Evolutionary conservation across 2,888 invertebrate species (phyloP).

Genomic region (Agriopis leucophaearia): DNA sequence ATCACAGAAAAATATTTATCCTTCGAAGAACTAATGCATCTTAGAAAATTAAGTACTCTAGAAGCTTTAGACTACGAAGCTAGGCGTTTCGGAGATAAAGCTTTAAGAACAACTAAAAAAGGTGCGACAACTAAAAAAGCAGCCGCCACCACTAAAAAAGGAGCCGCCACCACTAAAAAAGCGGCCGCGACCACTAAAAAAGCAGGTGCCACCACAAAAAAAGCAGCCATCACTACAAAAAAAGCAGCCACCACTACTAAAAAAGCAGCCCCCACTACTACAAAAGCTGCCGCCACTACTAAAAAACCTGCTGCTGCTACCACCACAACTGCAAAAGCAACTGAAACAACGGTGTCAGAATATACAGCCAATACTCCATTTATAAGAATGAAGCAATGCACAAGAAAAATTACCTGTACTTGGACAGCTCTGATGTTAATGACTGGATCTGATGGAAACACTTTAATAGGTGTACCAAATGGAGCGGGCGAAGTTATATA

Average conservation of each 20-base stretch:
- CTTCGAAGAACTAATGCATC: slow-evolving; percentile 78
- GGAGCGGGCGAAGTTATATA: slow-evolving; percentile 43
- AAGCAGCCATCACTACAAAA: neutral
- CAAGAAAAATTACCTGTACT: slow-evolving; percentile 77
- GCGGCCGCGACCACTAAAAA: slow-evolving; percentile 10
- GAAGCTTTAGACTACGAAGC: slow-evolving; percentile 52
- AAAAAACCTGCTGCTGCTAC: neutral
- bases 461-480: slow-evolving; percentile 42
- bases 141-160: slow-evolving; percentile 1
- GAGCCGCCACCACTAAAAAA: neutral
- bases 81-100: slow-evolving; percentile 51
- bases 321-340: neutral
- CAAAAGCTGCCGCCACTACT: neutral
- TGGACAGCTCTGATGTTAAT: slow-evolving; percentile 70
- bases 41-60: slow-evolving; percentile 65
- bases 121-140: slow-evolving; percentile 3
- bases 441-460: slow-evolving; percentile 56
- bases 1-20: slow-evolving; percentile 78
- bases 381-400: slow-evolving; percentile 68
- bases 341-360: too few relatives aligned
- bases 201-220: neutral
- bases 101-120: slow-evolving; percentile 23
- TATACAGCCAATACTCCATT: slow-evolving; percentile 67
- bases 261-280: slow-evolving; percentile 1
- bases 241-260: neutral